phyloP scores from a whole-genome alignment of 2,888 invertebrate species.

The Scaptomyza cyrtandrae region DNA sequence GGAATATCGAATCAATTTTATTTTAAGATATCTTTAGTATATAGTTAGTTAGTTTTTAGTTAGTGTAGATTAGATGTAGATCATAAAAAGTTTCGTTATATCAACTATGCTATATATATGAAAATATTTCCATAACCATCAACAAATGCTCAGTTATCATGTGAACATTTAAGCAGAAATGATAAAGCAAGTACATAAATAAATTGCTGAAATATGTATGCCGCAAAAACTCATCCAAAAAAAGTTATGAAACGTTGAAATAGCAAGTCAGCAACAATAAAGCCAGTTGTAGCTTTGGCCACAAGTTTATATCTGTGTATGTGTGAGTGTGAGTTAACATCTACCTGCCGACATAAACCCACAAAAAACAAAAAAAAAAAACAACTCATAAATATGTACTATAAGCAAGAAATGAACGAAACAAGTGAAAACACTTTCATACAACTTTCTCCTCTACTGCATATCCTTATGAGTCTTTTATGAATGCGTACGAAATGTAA shows the following conservation, averaged over 20 bases:
- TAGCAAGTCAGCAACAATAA: constrained; percentile 18
- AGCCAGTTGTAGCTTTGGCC: too few species aligned
- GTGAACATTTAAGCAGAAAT: constrained; percentile 31
- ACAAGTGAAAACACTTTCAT: constrained; percentile 53
- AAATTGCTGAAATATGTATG: constrained; percentile 63
- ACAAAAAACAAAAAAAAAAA: too few species aligned
- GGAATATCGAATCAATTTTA: too few species aligned
- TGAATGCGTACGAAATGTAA: constrained; percentile 52
- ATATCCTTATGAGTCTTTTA: constrained; percentile 31
- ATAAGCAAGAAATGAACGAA: constrained; percentile 26
- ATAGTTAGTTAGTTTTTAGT: too few species aligned
- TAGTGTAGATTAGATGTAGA: too few species aligned
- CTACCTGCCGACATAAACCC: constrained; percentile 13
- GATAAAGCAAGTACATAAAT: constrained; percentile 54
- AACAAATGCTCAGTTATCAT: constrained; percentile 22
- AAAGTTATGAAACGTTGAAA: constrained; percentile 10
- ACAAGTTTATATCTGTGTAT: constrained; percentile 13
- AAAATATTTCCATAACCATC: not conserved
- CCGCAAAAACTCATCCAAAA: not conserved
- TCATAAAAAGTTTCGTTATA: too few species aligned
- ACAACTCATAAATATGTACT: constrained; percentile 33
- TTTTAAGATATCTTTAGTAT: too few species aligned
- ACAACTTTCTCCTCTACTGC: constrained; percentile 24
- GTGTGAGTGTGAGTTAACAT: not conserved
- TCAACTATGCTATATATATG: not conserved